Base-by-base conservation (phyloP, 2,888 invertebrate species). In the Ophioninae sp. region DNA sequence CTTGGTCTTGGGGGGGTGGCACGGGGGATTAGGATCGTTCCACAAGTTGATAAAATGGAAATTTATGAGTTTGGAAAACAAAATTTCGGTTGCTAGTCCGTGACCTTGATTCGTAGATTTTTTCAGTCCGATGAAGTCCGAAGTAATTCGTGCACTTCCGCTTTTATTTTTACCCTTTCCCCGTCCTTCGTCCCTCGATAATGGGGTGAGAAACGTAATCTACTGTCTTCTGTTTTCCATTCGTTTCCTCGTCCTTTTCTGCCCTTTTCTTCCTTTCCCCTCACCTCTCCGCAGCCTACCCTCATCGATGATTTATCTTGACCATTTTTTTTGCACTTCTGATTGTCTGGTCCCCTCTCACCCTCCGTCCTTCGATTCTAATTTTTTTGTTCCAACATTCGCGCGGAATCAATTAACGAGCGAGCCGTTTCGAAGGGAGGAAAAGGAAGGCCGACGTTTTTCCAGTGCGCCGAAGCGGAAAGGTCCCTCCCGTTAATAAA, bases 401-500 rank as follows among this genome's bases (percentile, higher is more conserved):
- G 71, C 76, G 68, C 75, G 63, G 78, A 85, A 79, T 82, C 82
- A 84, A 84, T 81, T 82, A 84, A 80, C 78, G 84, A 69, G 44
- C 63, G 85, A 78, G 71, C 65, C 68, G 78, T 67, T 39, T 65
- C 67, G 67, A 79, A 78, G 71, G 74, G 76, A 69, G 63, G 56
- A 64, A 44, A 64, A 73, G 78, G 20, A 23, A 65, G 74, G 84
- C 56, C 77, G 84, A 44, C 80, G 78, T 83, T 84, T 85, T 85
- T 84, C 83, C 85, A 79, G 82, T 79, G 85, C 87, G 79, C 87
- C 90, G 81, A 88, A 86, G 84, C 88, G 88, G 81, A 84, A 88
- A 87, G 88, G 88, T 79, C 64, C 64, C 78, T 89, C 88, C 88
- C 88, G 90, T 90, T 89, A 87, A 86, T 87, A 88, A 89, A 88